Percentiles rank a stretch among this genome's conserved stretches.
These are phyloP conservation scores for Albula goreensis DNA, from an alignment of 2,113 vertebrate species.

Conservation along the genomic window DNA sequence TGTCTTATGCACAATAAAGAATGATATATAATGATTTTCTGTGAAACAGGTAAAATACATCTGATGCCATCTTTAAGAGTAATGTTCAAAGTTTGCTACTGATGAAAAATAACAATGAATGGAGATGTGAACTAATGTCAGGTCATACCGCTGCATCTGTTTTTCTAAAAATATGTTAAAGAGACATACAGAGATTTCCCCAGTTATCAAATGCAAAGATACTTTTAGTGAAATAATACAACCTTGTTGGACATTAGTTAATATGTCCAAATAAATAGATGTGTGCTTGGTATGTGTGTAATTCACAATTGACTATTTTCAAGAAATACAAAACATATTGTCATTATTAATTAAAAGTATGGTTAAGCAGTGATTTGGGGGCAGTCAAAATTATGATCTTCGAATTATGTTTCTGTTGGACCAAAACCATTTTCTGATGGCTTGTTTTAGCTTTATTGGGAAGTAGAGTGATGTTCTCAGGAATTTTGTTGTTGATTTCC, in stretches of 20 bases:
- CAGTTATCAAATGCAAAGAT: neutral
- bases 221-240: neutral
- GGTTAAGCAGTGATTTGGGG: too few species aligned
- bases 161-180: neutral
- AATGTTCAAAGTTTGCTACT: neutral
- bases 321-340: too few species aligned
- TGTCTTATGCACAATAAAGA: neutral
- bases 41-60: neutral
- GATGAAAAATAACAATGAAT: neutral
- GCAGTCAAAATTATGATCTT: too few species aligned
- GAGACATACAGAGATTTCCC: neutral
- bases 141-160: neutral
- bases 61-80: neutral
- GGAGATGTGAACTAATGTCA: neutral
- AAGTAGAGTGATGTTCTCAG: neutral
- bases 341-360: too few species aligned
- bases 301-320: too few species aligned
- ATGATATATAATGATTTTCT: neutral
- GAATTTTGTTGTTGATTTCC: neutral
- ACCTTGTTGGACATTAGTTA: neutral
- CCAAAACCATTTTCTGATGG: conserved; percentile 9
- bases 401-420: neutral
- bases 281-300: neutral
- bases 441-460: neutral
- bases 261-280: neutral